Conservation (phyloP, 1,140 invertebrate species). For the Delia radicum region DNA sequence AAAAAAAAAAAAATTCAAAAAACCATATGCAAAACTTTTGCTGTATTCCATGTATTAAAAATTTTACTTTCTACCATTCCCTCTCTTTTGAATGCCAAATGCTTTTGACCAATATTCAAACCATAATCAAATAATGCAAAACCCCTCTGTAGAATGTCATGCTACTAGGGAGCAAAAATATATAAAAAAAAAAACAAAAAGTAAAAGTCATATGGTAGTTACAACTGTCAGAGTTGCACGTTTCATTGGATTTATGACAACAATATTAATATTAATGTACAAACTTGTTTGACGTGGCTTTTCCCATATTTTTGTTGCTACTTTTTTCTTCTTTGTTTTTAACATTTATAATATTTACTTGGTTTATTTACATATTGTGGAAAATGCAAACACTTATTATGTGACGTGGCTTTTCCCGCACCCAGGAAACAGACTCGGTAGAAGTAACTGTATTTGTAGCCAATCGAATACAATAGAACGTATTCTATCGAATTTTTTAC, state of each 20-base stretch:
- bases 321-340: not conserved
- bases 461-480: no score
- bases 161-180: not conserved
- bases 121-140: no score
- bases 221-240: slow-evolving; percentile 31
- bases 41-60: no score
- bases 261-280: slow-evolving; percentile 51
- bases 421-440: no score
- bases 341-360: not conserved
- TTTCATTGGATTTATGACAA: slow-evolving; percentile 50
- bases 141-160: no score
- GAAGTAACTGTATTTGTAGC: no score
- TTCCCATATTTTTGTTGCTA: no score
- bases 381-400: not conserved
- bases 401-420: no score
- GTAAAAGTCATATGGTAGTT: slow-evolving; percentile 19
- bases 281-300: slow-evolving; percentile 34
- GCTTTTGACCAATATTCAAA: no score
- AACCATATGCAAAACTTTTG: slow-evolving; percentile 14
- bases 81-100: no score
- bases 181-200: not conserved
- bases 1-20: no score
- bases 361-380: not conserved
- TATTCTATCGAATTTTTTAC: no score
- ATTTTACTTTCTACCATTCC: not conserved